Evolutionary conservation across 2,797 vertebrate species (phyloP), one percentile per base, ranked within the genome.

Genomic region (Phataginus tricuspis): DNA sequence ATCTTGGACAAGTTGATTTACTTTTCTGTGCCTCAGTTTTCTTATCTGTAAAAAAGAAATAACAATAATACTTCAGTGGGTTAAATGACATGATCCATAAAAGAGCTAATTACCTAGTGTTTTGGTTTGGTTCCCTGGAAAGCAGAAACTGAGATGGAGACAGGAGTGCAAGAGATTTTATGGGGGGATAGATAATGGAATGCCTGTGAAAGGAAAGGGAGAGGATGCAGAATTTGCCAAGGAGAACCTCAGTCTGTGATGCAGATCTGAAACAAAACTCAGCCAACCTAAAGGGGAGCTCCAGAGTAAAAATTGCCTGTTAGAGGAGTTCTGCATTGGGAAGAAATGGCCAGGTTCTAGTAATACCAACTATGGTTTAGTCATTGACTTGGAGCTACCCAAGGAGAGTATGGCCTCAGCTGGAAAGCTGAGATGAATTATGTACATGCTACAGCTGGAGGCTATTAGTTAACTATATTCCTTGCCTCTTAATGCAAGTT

Each of bases 361-460:
- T 79, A 71, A 45, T 1, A 29, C 10, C 11, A 3, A 34, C n/a
- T 4, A 19, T 53, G 42, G 42, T 57, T 80, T 88, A 86, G 15
- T 94, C 19, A 37, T 42, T 63, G 57, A 19, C 34, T 39, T 55
- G n/a, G 77, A 88, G 49, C 68, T 96, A 27, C 55, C 66, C 63
- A 42, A 87, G 74, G 57, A 61, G 84, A 85, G 72, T 51, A 39
- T 63, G 37, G 37, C 12, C 7, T 96, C 2, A 7, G 6, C 42
- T 72, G 37, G 79, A 86, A 93, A 88, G n/a, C 61, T n/a, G 21
- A 86, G 42, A 42, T 92, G 74, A 89, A 61, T 80, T 87, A 64
- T 86, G 66, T 92, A 72, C 42, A 64, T 34, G 29, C 18, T 90
- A 31, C 74, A 91, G 2, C 55, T 87, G 34, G 64, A 94, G 61